Conservation (phyloP, 2,797 vertebrate species). For the Fundulus diaphanus region DNA sequence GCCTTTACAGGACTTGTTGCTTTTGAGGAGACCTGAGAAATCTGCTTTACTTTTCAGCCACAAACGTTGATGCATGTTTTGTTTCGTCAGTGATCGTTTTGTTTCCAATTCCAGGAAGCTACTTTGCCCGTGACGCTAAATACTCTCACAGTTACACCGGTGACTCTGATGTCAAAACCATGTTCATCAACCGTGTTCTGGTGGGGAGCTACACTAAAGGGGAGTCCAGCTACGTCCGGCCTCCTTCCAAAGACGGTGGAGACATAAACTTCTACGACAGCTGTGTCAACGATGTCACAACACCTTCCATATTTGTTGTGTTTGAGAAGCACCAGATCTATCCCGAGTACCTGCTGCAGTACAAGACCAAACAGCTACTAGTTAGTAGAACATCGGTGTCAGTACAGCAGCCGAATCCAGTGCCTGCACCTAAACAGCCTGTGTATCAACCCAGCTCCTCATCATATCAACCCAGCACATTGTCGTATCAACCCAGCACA, state of each 20-base stretch:
- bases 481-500: neutral
- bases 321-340: constrained; percentile 83
- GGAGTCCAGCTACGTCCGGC: constrained; percentile 62
- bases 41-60: neutral
- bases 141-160: constrained; percentile 90
- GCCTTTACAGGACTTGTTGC: too few species aligned
- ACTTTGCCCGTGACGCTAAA: constrained; percentile 91
- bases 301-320: constrained; percentile 81
- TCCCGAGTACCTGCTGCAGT: constrained; percentile 79
- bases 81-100: neutral
- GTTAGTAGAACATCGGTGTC: fast-evolving
- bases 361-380: constrained; percentile 20
- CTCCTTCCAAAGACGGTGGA: constrained; percentile 75
- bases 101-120: constrained; percentile 85
- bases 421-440: neutral
- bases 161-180: constrained; percentile 54
- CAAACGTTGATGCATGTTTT: neutral
- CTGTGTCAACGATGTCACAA: constrained; percentile 71
- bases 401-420: neutral
- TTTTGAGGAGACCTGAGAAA: too few species aligned
- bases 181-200: constrained; percentile 91
- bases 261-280: constrained; percentile 77
- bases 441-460: fast-evolving
- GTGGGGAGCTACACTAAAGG: constrained; percentile 87
- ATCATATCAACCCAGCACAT: fast-evolving